Evolutionary conservation across 2,113 vertebrate genomes (phyloP).

Genomic region (Verasper variegatus): DNA sequence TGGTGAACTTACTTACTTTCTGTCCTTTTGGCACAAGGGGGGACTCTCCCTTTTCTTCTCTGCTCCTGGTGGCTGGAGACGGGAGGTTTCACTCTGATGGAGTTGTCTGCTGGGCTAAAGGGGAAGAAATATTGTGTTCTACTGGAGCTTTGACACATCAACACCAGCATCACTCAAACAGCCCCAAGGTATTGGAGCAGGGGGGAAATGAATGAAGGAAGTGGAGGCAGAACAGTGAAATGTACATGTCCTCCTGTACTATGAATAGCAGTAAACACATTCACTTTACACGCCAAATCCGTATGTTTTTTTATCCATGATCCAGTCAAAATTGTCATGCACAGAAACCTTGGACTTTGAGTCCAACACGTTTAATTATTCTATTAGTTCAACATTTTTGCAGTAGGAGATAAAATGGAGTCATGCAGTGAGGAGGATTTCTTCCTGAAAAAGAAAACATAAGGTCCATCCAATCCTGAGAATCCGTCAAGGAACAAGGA

Average conservation of each 20-base stretch:
- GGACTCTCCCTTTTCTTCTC: slow-evolving; percentile 28
- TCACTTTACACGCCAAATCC: background rate
- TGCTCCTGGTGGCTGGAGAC: slow-evolving; percentile 20
- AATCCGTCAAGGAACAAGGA: too few species aligned
- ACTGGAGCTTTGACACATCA: slow-evolving; percentile 42
- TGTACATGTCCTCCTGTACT: background rate
- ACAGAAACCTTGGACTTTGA: too few species aligned
- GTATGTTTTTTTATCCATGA: too few species aligned
- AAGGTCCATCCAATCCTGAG: too few species aligned
- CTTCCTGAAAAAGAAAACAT: too few species aligned
- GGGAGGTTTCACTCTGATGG: slow-evolving; percentile 42
- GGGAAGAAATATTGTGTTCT: slow-evolving; percentile 32
- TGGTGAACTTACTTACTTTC: slow-evolving; percentile 30
- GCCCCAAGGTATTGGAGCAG: slow-evolving; percentile 14
- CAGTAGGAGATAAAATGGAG: too few species aligned
- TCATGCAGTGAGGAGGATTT: too few species aligned
- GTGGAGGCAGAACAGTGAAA: background rate
- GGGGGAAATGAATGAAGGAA: slow-evolving; percentile 17
- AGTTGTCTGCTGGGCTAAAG: slow-evolving; percentile 34
- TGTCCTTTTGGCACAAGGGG: slow-evolving; percentile 39
- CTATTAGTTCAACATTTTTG: too few species aligned
- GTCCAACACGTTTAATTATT: too few species aligned
- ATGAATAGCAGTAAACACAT: background rate
- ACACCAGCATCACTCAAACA: slow-evolving; percentile 44
- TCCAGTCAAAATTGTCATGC: too few species aligned